These are phyloP conservation scores for Takifugu ocellatus DNA, from an alignment of 2,797 vertebrate species.

Conservation along the genomic window DNA sequence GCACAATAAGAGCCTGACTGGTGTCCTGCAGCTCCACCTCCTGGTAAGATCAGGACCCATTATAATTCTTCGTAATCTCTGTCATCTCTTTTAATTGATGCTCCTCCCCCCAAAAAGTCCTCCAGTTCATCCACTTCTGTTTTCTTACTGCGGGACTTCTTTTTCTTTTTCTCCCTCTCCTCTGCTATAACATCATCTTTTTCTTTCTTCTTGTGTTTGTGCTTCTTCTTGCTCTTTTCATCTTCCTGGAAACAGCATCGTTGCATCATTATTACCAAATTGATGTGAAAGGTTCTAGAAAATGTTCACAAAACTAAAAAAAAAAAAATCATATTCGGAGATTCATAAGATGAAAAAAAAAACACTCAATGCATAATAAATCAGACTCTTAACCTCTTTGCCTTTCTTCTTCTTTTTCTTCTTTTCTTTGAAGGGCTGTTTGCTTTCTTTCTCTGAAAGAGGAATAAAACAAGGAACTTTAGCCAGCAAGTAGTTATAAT, in stretches of 20 bases:
- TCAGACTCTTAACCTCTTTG: constrained; percentile 83
- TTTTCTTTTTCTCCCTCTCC: constrained; percentile 78
- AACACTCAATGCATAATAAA: no score
- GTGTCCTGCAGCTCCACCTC: constrained; percentile 22
- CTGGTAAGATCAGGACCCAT: constrained; percentile 20
- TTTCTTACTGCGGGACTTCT: constrained; percentile 78
- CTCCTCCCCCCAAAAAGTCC: constrained; percentile 87
- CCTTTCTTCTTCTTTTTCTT: constrained; percentile 93
- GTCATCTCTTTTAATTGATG: constrained; percentile 72
- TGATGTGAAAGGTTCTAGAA: neutral
- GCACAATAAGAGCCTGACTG: constrained; percentile 29
- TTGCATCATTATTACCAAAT: neutral
- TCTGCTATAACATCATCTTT: constrained; percentile 77
- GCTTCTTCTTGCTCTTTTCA: constrained; percentile 87
- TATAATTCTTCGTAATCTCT: constrained; percentile 97
- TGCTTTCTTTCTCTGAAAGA: constrained; percentile 82
- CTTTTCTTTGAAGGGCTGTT: constrained; percentile 82
- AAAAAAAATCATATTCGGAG: no score
- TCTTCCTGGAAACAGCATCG: constrained; percentile 78
- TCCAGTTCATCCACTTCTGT: constrained; percentile 86
- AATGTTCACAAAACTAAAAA: no score
- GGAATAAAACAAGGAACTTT: neutral
- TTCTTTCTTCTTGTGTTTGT: constrained; percentile 85
- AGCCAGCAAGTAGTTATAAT: no score
- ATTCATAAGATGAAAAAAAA: no score